Evolutionary conservation across 1,140 invertebrate species (phyloP), one percentile per base, ranked within the genome.

Genomic region (Sarcophaga peregrina): DNA sequence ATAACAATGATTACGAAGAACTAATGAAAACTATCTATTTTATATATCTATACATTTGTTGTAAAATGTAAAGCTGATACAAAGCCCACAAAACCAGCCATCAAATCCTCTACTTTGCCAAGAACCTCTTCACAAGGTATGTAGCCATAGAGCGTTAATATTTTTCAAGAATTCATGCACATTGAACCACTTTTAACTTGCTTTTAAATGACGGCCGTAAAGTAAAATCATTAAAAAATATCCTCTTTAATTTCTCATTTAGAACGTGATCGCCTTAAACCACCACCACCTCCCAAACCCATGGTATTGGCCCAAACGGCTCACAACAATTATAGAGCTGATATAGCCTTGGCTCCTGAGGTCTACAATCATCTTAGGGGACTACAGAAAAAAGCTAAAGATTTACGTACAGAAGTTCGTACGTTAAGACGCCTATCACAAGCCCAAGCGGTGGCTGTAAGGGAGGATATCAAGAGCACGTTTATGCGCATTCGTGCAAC

Each of bases 121-220:
- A 93, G 96, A 93, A 97, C 95, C 90, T 97, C 96, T 86, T 96
- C 96, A 84, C 96, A 97, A 96, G 96, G 96, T 97, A 96, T 95
- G 90, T 85, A 20, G 25, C 25, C 10, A 62, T 2, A 37, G 25
- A 37, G 25, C 25, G 25, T 37, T 37, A 72, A 37, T 8, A 47
- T 75, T 45, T 9, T 68, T 37, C 25, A 37, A 17, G 6, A 8
- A 7, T 47, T n/a, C 11, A 37, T 17, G 45, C 74, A 47, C 74
- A 17, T 75, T 46, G 10, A 25, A 58, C 7, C 54, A 58, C 54
- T n/a, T 13, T 68, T 25, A 1, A 68, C 1, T 75, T 75, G 73
- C 45, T 9, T 72, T 6, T 2, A 72, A 20, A 4, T 37, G 25
- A 37, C 25, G 25, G 25, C 25, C 25, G 25, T 37, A 37, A 37